Conservation (phyloP, 2,797 vertebrate species). For the Micropoecilia bifurca region DNA sequence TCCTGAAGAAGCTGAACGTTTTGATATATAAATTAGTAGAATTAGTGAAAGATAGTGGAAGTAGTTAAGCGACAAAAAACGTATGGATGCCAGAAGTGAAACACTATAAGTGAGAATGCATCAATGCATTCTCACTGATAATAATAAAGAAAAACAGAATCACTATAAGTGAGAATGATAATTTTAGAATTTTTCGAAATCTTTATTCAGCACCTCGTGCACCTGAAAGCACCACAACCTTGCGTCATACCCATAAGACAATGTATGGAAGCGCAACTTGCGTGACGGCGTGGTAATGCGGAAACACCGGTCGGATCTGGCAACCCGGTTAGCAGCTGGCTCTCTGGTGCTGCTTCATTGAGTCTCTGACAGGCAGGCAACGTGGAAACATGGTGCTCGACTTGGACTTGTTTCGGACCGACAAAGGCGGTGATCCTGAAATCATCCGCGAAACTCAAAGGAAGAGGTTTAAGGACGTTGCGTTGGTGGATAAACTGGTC, state of each 20-base stretch:
- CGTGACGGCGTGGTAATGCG: background rate
- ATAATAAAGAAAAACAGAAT: no score
- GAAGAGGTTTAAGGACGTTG: conserved; percentile 94
- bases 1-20: no score
- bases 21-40: no score
- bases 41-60: no score
- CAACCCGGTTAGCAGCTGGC: conserved; percentile 17
- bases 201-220: no score
- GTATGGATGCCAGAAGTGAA: no score
- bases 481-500: conserved; percentile 91
- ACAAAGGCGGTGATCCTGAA: conserved; percentile 94
- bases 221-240: background rate
- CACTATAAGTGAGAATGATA: no score
- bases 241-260: background rate
- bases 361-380: conserved; percentile 7
- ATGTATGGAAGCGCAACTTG: background rate
- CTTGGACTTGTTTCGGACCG: conserved; percentile 91
- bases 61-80: no score
- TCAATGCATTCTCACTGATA: no score
- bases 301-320: conserved; percentile 15
- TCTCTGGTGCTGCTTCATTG: background rate
- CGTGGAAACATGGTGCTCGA: conserved; percentile 90
- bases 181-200: background rate
- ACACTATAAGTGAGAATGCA: no score
- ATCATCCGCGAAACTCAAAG: conserved; percentile 87